A percentile compares a stretch with the other conserved stretches of the same genome.
These are phyloP conservation scores for Drosophila kuntzei DNA, from an alignment of 2,888 invertebrate species.

Conservation along the genomic window DNA sequence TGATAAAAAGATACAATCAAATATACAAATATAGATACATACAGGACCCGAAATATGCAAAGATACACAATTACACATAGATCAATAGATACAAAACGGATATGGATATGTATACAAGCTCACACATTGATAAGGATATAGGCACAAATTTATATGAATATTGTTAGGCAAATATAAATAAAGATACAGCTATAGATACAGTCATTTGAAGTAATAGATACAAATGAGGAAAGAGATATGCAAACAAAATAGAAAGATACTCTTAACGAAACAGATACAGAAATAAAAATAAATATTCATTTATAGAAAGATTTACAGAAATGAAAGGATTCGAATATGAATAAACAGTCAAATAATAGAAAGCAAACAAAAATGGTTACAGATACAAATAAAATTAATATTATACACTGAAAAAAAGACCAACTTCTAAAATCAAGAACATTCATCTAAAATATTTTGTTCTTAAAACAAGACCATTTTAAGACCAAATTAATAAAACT, in stretches of 20 bases:
- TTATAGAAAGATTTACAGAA: not conserved
- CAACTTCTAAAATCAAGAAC: no score
- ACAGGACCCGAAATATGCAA: no score
- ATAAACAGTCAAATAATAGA: not conserved
- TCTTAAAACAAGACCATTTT: no score
- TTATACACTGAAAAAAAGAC: no score
- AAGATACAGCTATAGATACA: not conserved
- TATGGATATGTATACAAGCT: not conserved
- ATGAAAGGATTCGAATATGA: not conserved
- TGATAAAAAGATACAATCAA: no score
- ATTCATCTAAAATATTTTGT: no score
- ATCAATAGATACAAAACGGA: not conserved
- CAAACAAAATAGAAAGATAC: not conserved
- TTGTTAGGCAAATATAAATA: not conserved
- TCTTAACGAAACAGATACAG: not conserved
- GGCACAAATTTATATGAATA: not conserved
- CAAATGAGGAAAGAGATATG: not conserved
- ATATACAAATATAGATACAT: not conserved
- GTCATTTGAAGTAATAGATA: not conserved
- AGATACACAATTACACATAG: not conserved
- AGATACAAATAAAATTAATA: no score
- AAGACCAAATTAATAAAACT: no score
- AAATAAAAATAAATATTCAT: not conserved
- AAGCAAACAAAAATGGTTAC: no score
- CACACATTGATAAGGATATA: not conserved